These are phyloP conservation scores for Drosophila yooni DNA, from an alignment of 2,888 invertebrate genomes.

Conservation along the genomic window DNA sequence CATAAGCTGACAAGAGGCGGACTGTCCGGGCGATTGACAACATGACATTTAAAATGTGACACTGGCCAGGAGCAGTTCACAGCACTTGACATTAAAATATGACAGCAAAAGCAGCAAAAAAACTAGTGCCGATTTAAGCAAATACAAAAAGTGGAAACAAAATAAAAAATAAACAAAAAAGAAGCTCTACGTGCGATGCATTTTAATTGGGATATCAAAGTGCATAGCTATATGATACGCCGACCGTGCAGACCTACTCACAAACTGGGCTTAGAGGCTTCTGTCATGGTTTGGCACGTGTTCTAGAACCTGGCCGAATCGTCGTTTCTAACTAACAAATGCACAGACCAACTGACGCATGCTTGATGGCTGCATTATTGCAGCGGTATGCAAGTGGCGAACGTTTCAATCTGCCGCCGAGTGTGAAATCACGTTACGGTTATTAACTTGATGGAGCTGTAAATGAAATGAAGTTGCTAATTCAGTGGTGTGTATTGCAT, in stretches of 20 bases:
- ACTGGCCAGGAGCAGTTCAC: conserved; percentile 48
- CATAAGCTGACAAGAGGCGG: conserved; percentile 58
- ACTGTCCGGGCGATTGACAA: conserved; percentile 66
- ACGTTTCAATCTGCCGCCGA: conserved; percentile 52
- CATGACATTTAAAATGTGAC: conserved; percentile 74
- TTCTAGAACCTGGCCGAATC: conserved; percentile 33
- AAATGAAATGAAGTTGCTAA: conserved; percentile 59
- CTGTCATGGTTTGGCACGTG: conserved; percentile 58
- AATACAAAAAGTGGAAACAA: conserved; percentile 9
- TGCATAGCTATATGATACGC: conserved; percentile 26
- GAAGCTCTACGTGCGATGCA: conserved; percentile 56
- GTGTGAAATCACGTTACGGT: conserved; percentile 48
- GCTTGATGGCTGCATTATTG: conserved; percentile 19
- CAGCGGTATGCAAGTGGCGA: conserved; percentile 29
- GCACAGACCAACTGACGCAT: conserved; percentile 19
- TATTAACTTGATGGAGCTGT: conserved; percentile 59
- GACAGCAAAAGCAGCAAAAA: conserved; percentile 62
- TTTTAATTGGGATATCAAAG: conserved; percentile 52
- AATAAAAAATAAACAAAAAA: neutral
- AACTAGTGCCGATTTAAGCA: conserved; percentile 59
- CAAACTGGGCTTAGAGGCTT: conserved; percentile 51
- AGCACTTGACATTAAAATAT: conserved; percentile 68
- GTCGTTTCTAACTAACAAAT: conserved; percentile 46
- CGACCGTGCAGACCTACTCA: conserved; percentile 24
- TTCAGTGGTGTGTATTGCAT: conserved; percentile 24